Evolutionary conservation across 92 coral and sea anemone genomes (phyloP).

Genomic region (Diadumene lineata): DNA sequence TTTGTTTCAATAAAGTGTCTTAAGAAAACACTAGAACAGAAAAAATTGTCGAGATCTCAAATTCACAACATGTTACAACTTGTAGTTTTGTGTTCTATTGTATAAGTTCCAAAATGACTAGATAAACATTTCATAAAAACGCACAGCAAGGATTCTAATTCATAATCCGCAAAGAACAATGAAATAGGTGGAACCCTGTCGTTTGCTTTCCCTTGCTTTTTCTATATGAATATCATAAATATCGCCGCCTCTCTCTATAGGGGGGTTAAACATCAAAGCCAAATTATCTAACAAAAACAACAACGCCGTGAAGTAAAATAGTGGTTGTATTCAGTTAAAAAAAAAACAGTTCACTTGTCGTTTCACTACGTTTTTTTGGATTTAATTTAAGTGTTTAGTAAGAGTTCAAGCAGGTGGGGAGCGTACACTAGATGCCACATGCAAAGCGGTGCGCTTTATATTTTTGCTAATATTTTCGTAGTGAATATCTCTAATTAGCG

Average conservation of each 20-base stretch:
- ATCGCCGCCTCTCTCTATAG: slow-evolving; percentile 24
- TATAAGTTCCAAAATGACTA: slow-evolving; percentile 19
- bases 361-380: neutral
- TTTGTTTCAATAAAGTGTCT: neutral
- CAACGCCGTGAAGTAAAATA: neutral
- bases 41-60: neutral
- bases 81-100: neutral
- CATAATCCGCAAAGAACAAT: slow-evolving; percentile 20
- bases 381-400: neutral
- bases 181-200: slow-evolving; percentile 8
- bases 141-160: slow-evolving; percentile 19
- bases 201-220: neutral
- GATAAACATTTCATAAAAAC: slow-evolving; percentile 28
- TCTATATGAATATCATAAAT: slow-evolving; percentile 1
- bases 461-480: neutral
- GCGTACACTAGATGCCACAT: neutral
- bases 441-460: slow-evolving; percentile 14
- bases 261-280: slow-evolving; percentile 16
- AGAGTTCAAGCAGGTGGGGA: neutral
- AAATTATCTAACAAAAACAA: neutral
- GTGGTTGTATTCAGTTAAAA: neutral
- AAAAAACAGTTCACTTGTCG: too few relatives aligned
- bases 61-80: neutral
- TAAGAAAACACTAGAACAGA: neutral
- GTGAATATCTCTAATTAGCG: slow-evolving; percentile 1